Conservation (phyloP, 2,888 invertebrate genomes). For the Plemyria rubiginata region DNA sequence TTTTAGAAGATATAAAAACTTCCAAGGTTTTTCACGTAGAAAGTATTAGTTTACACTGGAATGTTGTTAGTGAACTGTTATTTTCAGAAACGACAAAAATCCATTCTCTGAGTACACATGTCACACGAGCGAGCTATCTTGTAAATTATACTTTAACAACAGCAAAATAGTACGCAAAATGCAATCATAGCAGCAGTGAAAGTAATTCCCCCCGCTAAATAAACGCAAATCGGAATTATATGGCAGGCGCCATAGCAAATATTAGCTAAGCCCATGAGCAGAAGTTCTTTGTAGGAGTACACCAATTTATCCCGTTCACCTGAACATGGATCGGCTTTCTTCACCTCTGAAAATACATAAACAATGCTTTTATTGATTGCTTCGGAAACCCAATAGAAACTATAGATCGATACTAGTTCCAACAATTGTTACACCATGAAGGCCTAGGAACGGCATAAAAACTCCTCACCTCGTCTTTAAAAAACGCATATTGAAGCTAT, state of each 20-base stretch:
- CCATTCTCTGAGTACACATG: too few species aligned
- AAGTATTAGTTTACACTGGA: background rate
- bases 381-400: too few species aligned
- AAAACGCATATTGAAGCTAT: too few species aligned
- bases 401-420: too few species aligned
- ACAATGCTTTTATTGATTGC: background rate
- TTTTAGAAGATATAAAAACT: background rate
- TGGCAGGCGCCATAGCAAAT: background rate
- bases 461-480: too few species aligned
- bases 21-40: background rate
- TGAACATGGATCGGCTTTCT: slow-evolving; percentile 45
- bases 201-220: slow-evolving; percentile 9
- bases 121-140: background rate
- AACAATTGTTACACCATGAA: too few species aligned
- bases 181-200: slow-evolving; percentile 39
- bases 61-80: background rate
- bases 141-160: slow-evolving; percentile 32
- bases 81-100: background rate
- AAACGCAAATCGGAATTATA: slow-evolving; percentile 11
- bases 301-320: slow-evolving; percentile 44
- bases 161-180: slow-evolving; percentile 54
- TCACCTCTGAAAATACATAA: slow-evolving; percentile 44
- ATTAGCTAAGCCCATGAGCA: slow-evolving; percentile 26
- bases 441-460: too few species aligned
- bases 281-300: slow-evolving; percentile 41